Evolutionary conservation across 2,888 invertebrate genomes (phyloP).

Genomic region (Troilus luridus): DNA sequence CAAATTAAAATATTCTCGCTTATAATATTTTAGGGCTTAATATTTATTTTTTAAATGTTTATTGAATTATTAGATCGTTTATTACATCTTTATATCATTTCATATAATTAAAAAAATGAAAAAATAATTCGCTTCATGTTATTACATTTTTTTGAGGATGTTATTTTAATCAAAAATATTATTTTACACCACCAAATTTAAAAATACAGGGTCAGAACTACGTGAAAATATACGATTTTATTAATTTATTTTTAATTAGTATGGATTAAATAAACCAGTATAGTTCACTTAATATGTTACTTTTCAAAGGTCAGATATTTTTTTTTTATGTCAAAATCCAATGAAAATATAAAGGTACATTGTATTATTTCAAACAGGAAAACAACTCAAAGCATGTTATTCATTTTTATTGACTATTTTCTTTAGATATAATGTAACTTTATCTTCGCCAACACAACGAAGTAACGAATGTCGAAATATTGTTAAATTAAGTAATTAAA

Average conservation of each 20-base stretch:
- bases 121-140: too few relatives aligned
- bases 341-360: not conserved
- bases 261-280: not conserved
- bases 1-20: slow-evolving; percentile 19
- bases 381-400: not conserved
- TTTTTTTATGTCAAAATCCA: not conserved
- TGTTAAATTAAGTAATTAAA: too few relatives aligned
- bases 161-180: not conserved
- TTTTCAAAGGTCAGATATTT: not conserved
- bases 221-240: not conserved
- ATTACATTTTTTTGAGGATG: too few relatives aligned
- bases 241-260: not conserved
- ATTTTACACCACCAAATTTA: not conserved
- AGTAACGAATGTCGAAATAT: too few relatives aligned
- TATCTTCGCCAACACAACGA: too few relatives aligned
- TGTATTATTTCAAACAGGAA: not conserved
- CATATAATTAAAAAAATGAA: too few relatives aligned
- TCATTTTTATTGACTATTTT: not conserved
- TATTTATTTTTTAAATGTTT: not conserved
- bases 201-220: not conserved
- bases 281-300: not conserved
- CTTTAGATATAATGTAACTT: not conserved
- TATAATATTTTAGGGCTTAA: not conserved
- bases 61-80: not conserved
- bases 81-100: not conserved